Percentiles rank a stretch among this genome's conserved stretches.
phyloP scores from a whole-genome alignment of 1,140 invertebrate species.

The Lerema accius region DNA sequence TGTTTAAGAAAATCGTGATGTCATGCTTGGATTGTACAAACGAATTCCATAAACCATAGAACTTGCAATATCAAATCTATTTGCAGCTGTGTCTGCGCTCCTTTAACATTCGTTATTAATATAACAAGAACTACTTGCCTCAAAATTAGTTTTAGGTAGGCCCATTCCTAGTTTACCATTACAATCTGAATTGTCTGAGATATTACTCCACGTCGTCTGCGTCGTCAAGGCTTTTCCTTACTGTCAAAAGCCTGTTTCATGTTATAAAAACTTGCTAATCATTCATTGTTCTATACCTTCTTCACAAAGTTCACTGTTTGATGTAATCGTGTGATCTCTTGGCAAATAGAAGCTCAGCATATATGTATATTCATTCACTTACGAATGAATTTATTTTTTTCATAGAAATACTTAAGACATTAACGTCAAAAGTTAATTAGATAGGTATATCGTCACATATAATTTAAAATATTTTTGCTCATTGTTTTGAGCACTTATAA shows the following conservation, averaged over 20 bases:
- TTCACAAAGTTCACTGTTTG: not conserved
- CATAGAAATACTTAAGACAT: not conserved
- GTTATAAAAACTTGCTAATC: slow-evolving; percentile 29
- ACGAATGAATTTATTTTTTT: not conserved
- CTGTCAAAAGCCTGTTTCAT: slow-evolving; percentile 32
- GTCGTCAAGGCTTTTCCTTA: slow-evolving; percentile 52
- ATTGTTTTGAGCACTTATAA: not conserved
- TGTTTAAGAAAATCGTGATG: slow-evolving; percentile 21
- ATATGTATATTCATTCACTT: not conserved
- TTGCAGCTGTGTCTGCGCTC: too few relatives aligned
- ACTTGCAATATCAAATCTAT: not conserved
- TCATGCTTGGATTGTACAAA: slow-evolving; percentile 4
- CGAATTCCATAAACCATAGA: not conserved
- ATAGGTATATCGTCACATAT: not conserved
- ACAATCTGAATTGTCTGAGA: too few relatives aligned
- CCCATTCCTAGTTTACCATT: too few relatives aligned
- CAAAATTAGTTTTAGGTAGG: too few relatives aligned
- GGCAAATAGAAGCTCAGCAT: not conserved
- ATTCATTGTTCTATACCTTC: not conserved
- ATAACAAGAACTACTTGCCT: too few relatives aligned
- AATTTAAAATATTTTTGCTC: not conserved
- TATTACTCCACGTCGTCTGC: slow-evolving; percentile 12
- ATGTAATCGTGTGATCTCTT: not conserved
- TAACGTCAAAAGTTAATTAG: not conserved
- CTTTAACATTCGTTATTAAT: too few relatives aligned